Evolutionary conservation across 1,140 invertebrate genomes (phyloP), one percentile per base, ranked within the genome.

Genomic region (Gryon sp.): DNA sequence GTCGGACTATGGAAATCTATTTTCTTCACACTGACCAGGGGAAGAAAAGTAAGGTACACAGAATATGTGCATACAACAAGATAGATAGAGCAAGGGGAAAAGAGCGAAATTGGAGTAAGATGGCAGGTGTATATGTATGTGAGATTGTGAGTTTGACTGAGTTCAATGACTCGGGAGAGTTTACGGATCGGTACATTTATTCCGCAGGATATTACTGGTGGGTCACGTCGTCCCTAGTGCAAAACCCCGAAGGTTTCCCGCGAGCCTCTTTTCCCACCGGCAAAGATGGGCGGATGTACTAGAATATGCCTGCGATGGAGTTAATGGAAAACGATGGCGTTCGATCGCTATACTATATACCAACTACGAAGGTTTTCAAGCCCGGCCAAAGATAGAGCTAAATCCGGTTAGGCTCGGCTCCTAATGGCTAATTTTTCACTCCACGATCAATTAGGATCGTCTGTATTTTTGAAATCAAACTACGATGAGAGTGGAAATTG

Each of bases 151-250:
- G 28, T 12, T 50, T 62, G 57, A 62, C 59, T 15, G 57, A 62
- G 78, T 80, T 77, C 73, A 78, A 72, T 75, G 72, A 82, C 75
- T 79, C 63, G 41, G 11, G 19, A 36, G 38, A 45, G 52, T 66
- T 65, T 70, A 41, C 45, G 38, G 63, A 60, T 68, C 62, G 46
- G 41, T 60, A 38, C 43, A 57, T 66, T 79, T 76, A 76, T 62
- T 50, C 57, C 60, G 65, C 43, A 57, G 69, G 69, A 75, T 70
- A 68, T 76, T 72, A 63, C 68, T 22, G 28, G 57, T 32, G 36
- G 74, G 57, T 68, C 74, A 68, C 65, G 74, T 77, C 60, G 63
- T 65, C 55, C 32, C 22, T 26, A 22, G 20, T 48, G 50, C 52
- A 50, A n/a, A n/a, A n/a, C 34, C 43, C 45, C 50, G 36, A 12